Conservation (phyloP, 2,888 invertebrate genomes). For the Drosophila mulleri region DNA sequence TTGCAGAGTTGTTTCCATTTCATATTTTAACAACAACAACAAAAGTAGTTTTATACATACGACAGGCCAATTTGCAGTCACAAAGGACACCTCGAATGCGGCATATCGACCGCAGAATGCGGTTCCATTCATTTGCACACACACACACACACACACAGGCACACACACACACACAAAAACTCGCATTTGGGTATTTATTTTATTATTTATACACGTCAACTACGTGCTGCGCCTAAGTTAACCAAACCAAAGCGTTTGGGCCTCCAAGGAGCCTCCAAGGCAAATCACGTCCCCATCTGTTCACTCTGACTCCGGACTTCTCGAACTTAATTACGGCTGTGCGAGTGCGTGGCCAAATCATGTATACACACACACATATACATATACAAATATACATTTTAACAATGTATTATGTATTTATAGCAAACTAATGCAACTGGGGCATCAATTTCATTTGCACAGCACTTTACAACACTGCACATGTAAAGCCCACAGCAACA, state of each 20-base stretch:
- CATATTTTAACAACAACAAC: neutral
- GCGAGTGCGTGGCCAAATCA: neutral
- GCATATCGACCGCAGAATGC: conserved; percentile 66
- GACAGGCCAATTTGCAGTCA: conserved; percentile 20
- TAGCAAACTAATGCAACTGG: conserved; percentile 5
- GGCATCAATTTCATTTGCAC: conserved; percentile 5
- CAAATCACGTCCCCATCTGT: too few relatives aligned
- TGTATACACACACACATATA: too few relatives aligned
- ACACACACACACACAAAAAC: neutral
- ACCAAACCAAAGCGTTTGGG: conserved; percentile 14
- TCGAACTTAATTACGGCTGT: conserved; percentile 10
- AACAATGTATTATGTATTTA: conserved; percentile 7
- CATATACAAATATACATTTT: neutral
- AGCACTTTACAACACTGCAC: conserved; percentile 15
- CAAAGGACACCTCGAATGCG: conserved; percentile 58
- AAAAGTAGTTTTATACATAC: neutral
- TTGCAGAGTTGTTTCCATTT: neutral
- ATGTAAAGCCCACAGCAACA: neutral
- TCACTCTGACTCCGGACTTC: neutral
- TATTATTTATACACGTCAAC: conserved; percentile 68
- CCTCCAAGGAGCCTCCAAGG: conserved; percentile 16
- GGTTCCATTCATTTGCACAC: conserved; percentile 13
- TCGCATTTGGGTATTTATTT: conserved; percentile 58
- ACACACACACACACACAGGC: neutral
- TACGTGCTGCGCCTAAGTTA: conserved; percentile 63